Evolutionary conservation across 2,113 vertebrate genomes (phyloP), one percentile per base, ranked within the genome.

Genomic region (Psettodes erumei): DNA sequence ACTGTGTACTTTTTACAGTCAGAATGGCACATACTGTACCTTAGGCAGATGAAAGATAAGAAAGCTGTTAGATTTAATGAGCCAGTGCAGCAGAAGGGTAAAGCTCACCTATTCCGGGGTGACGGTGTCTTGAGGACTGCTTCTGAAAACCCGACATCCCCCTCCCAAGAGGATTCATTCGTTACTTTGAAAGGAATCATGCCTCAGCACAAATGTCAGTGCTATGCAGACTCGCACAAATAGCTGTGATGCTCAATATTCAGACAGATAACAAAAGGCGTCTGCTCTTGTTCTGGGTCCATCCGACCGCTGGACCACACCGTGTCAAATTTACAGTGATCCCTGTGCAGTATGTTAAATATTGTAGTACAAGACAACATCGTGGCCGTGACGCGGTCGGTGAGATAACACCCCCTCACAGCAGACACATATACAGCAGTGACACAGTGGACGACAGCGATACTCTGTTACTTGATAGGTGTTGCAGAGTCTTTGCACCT

Each of bases 171-270:
- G 37, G 54, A 67, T 61, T 81, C 54, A 81, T 78, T 72, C 66
- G 81, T 77, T 70, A 83, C 63, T 70, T 70, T 78, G 62, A 81
- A 81, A 79, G 42, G 62, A 81, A 83, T 76, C 37, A 54, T 30
- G 37, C 63, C 40, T 54, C 54, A 62, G 61, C 47, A 40, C 12
- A 0, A n/a, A 68, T 68, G 64, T 79, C 66, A 5, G 53, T 60
- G 67, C 55, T 82, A 33, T 71, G 73, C 21, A 69, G 21, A 32
- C 47, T 65, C 40, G 33, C 25, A 38, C 35, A 74, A 77, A 71
- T 71, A 65, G 61, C 61, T 32, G 18, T 51, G 56, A 68, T 65
- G 61, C 58, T 82, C 61, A 66, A 6, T 60, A 70, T 83, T 75
- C 37, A 47, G 21, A 62, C 45, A 47, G 68, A 75, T 68, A 68